Conservation (phyloP, 2,113 vertebrate genomes). For the Xiphorhynchus elegans region DNA sequence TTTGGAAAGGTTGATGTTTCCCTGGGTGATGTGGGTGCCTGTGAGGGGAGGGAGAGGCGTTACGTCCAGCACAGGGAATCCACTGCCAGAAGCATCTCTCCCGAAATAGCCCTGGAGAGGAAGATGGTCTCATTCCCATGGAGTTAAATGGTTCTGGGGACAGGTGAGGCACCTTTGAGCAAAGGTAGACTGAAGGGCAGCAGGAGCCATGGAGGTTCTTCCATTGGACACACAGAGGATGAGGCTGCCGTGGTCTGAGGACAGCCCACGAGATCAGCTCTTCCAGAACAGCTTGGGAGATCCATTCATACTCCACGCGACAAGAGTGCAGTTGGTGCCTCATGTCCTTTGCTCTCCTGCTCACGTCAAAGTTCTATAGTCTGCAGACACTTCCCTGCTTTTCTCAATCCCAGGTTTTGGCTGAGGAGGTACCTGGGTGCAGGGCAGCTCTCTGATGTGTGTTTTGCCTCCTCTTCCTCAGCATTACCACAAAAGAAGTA, state of each 20-base stretch:
- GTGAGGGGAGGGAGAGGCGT: neutral
- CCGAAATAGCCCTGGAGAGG: neutral
- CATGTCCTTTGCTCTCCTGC: fast-evolving
- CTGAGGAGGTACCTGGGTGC: neutral
- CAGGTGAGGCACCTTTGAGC: neutral
- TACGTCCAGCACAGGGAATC: neutral
- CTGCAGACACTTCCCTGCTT: neutral
- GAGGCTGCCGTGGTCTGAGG: neutral
- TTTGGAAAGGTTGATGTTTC: neutral
- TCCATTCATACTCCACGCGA: neutral
- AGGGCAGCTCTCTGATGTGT: neutral
- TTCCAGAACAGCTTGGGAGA: neutral
- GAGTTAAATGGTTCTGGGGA: neutral
- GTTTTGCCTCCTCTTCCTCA: neutral
- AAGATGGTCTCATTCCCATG: neutral
- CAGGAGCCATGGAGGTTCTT: neutral
- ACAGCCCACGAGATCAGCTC: neutral
- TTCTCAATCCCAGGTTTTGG: neutral
- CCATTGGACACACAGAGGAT: fast-evolving
- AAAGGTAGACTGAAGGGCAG: neutral
- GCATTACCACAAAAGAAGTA: neutral
- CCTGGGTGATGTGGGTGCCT: neutral
- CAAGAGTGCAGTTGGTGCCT: neutral
- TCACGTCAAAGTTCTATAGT: neutral
- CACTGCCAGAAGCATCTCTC: neutral